A percentile compares a stretch with the other conserved stretches of the same genome.
phyloP scores from a whole-genome alignment of 2,113 vertebrate species.

The Brienomyrus brachyistius region DNA sequence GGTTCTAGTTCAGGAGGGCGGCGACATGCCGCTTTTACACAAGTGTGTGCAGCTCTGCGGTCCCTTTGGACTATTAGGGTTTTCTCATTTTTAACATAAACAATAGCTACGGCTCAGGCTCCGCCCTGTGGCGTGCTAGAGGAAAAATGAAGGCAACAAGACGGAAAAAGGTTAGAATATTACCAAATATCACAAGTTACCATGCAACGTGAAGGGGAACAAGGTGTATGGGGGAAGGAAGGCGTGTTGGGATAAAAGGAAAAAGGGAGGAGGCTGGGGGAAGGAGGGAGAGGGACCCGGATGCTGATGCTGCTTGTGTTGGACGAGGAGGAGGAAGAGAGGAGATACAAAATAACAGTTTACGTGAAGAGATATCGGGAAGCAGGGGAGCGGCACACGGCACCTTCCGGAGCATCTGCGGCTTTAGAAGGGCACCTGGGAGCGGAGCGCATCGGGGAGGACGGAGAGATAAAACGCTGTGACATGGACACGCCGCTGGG shows the following conservation, averaged over 20 bases:
- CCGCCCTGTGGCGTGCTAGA: neutral
- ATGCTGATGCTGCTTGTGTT: slow-evolving; percentile 65
- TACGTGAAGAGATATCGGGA: slow-evolving; percentile 21
- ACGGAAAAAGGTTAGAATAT: neutral
- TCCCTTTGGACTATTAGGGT: neutral
- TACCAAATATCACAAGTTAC: neutral
- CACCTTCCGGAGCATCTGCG: neutral
- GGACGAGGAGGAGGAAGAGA: slow-evolving; percentile 41
- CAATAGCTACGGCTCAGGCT: neutral
- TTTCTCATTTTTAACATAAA: neutral
- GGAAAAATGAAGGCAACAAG: neutral
- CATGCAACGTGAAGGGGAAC: neutral
- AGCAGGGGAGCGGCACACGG: slow-evolving; percentile 9
- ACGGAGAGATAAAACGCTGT: slow-evolving; percentile 42
- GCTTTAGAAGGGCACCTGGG: neutral
- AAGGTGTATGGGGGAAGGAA: neutral
- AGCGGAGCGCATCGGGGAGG: neutral
- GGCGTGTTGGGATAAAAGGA: neutral
- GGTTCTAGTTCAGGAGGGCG: neutral
- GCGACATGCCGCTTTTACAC: neutral
- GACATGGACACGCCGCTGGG: slow-evolving; percentile 43
- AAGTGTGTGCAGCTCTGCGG: neutral
- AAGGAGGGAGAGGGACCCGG: slow-evolving; percentile 52
- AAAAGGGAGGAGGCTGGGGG: slow-evolving; percentile 27
- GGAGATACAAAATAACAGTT: slow-evolving; percentile 30